Conservation (phyloP, 2,113 vertebrate species). For the Galemys pyrenaicus region DNA sequence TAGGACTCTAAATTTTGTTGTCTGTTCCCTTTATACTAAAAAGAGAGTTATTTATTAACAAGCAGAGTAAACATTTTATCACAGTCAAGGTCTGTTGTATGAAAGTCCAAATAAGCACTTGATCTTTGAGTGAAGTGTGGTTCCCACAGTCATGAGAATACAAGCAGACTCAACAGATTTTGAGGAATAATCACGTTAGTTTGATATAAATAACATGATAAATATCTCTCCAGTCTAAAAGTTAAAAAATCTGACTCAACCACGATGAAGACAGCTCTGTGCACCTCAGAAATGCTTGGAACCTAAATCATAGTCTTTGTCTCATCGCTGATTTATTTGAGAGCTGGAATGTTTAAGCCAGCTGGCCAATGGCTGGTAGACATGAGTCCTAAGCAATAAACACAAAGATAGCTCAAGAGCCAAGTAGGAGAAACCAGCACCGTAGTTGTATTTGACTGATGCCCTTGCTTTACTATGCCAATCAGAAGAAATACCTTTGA, state of each 20-base stretch:
- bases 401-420: neutral
- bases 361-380: neutral
- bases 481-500: constrained; percentile 76
- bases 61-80: neutral
- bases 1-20: neutral
- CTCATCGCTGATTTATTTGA: neutral
- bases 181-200: neutral
- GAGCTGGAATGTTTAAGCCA: neutral
- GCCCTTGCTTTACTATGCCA: constrained; percentile 70
- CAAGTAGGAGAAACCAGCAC: neutral
- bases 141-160: neutral
- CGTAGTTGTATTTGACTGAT: neutral
- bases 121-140: neutral
- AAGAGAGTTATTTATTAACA: constrained; percentile 14
- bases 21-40: constrained; percentile 23
- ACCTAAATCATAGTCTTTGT: neutral
- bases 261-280: neutral
- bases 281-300: neutral
- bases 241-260: neutral
- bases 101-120: neutral
- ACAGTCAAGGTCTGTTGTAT: neutral
- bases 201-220: neutral
- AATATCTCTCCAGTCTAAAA: neutral
- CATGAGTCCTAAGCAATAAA: neutral
- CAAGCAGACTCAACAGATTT: neutral